Evolutionary conservation across 2,797 vertebrate species (phyloP), one percentile per base, ranked within the genome.

Genomic region (Pipistrellus pygmaeus): DNA sequence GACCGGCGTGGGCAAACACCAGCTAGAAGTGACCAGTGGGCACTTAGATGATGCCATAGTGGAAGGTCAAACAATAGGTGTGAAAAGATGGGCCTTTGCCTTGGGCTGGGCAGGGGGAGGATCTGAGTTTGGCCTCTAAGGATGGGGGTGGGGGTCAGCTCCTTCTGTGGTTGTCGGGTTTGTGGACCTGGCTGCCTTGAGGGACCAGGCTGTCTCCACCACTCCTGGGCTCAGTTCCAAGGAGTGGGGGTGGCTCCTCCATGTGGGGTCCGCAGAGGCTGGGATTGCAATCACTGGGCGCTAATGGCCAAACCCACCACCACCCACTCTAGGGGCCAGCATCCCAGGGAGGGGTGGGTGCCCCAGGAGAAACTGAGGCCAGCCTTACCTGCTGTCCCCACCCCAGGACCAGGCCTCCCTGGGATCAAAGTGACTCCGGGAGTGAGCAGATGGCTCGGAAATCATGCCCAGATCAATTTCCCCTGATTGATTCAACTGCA

Each of bases 371-470:
- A 32, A 41, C 53, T 1, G 20, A 87, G n/a, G 60, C 6, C 3
- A 0, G 0, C 46, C 41, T 55, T 23, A 2, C 14, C 60, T 35
- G 5, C 17, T 48, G n/a, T 17, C 57, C 0, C 53, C 27, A 18
- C 41, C 0, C 6, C 27, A 0, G 0, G 0, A 6, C 30, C 18
- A 32, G 57, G 21, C 18, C 66, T 15, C 23, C 25, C 14, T 5
- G 0, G 10, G 73, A 41, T 46, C 23, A 6, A 53, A 85, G 15
- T 18, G 60, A n/a, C 80, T 57, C 27, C 20, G 75, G 69, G 69
- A 41, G 46, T 5, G 4, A 64, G 68, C 86, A 88, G 83, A 90
- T 82, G 80, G 76, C 64, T 55, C 2, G 0, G 71, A 88, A 60
- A 55, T 83, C 60, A 62, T 69, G n/a, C 38, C 13, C 8, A 3